Conservation (phyloP, 2,888 invertebrate genomes). For the Chaetogeoica ovagalla region DNA sequence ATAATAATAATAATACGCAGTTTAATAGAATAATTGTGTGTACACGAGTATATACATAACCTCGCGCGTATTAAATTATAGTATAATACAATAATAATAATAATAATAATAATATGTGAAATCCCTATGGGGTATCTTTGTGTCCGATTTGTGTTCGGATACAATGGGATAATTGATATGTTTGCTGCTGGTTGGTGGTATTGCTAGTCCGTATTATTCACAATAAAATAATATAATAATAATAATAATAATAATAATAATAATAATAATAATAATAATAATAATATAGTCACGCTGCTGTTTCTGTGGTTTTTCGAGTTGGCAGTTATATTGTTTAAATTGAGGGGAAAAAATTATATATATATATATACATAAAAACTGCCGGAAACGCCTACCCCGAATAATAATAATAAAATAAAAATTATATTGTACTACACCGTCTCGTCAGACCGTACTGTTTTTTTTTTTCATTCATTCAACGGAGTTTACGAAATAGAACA, state of each 20-base stretch:
- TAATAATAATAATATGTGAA: slow-evolving; percentile 39
- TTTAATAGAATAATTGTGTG: slow-evolving; percentile 33
- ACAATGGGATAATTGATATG: slow-evolving; percentile 53
- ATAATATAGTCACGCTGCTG: slow-evolving; percentile 16
- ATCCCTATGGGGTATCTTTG: slow-evolving; percentile 53
- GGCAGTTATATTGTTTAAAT: slow-evolving; percentile 53
- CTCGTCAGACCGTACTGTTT: slow-evolving; percentile 14
- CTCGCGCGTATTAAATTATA: too few relatives aligned
- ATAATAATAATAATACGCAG: not conserved
- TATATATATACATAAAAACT: too few relatives aligned
- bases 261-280: too few relatives aligned
- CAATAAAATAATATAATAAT: too few relatives aligned
- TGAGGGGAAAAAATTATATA: slow-evolving; percentile 32
- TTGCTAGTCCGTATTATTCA: too few relatives aligned
- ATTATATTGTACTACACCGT: slow-evolving; percentile 40
- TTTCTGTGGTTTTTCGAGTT: slow-evolving; percentile 48
- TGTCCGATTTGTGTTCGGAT: slow-evolving; percentile 50
- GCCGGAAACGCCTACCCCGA: slow-evolving; percentile 53
- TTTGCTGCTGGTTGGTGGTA: slow-evolving; percentile 2
- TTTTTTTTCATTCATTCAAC: not conserved
- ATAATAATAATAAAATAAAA: slow-evolving; percentile 53
- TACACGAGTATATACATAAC: not conserved
- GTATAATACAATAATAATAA: slow-evolving; percentile 8
- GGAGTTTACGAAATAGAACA: slow-evolving; percentile 45
- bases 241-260: too few relatives aligned